phyloP scores from a whole-genome alignment of 2,888 invertebrate genomes.

The Dolomedes plantarius region DNA sequence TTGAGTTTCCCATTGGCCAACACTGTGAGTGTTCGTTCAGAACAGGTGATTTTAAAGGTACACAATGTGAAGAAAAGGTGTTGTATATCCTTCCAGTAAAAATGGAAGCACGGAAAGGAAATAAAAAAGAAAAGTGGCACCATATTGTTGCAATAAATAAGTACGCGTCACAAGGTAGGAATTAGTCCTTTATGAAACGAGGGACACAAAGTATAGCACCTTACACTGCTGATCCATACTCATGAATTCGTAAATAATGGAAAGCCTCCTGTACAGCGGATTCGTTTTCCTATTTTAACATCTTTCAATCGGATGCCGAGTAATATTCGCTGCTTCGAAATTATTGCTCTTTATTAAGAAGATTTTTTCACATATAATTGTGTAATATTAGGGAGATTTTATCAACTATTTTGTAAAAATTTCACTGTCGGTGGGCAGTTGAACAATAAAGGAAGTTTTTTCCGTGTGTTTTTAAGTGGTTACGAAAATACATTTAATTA shows the following conservation, averaged over 20 bases:
- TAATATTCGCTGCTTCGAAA: too few relatives aligned
- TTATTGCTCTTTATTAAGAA: too few relatives aligned
- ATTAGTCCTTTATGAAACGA: background rate
- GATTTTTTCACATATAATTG: too few relatives aligned
- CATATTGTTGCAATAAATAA: background rate
- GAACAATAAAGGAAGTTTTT: too few relatives aligned
- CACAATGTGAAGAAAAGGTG: too few relatives aligned
- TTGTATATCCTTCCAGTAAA: background rate
- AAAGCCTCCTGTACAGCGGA: background rate
- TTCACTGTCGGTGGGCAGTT: too few relatives aligned
- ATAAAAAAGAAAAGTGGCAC: background rate
- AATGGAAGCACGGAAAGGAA: too few relatives aligned
- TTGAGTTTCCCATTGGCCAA: background rate
- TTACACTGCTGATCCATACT: background rate
- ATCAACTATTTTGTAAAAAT: too few relatives aligned
- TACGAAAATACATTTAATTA: too few relatives aligned
- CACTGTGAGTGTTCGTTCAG: background rate
- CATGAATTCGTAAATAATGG: background rate
- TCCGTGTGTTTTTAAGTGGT: too few relatives aligned
- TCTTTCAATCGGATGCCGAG: background rate
- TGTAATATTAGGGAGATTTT: too few relatives aligned
- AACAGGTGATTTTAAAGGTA: conserved; percentile 16
- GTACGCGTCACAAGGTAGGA: background rate
- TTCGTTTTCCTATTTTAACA: background rate
- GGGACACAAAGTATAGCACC: too few relatives aligned